phyloP scores from a whole-genome alignment of 2,797 vertebrate genomes.

The Anguilla obscura region DNA sequence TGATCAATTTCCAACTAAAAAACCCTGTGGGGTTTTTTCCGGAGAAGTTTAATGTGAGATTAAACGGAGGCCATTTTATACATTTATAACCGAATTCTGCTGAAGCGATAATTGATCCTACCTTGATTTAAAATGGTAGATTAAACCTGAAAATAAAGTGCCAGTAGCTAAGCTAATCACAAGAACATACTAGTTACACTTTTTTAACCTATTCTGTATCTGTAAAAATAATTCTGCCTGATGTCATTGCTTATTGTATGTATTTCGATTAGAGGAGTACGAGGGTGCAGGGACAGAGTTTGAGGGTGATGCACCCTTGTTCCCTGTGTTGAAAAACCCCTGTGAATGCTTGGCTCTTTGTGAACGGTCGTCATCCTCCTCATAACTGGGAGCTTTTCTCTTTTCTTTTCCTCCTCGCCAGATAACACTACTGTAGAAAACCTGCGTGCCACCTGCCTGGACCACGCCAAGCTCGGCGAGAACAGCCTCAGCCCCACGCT shows the following conservation, averaged over 20 bases:
- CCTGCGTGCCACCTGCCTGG: constrained; percentile 94
- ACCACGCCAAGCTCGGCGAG: constrained; percentile 97
- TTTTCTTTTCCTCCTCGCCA: constrained; percentile 59
- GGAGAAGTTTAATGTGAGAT: too few species aligned
- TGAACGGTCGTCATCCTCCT: not conserved
- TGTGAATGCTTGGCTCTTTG: not conserved
- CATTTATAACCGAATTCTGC: not conserved
- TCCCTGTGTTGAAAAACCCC: not conserved
- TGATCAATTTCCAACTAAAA: not conserved
- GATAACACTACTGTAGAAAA: constrained; percentile 98
- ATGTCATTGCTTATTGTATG: not conserved
- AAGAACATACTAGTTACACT: not conserved
- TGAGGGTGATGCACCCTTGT: not conserved
- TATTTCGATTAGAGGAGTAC: not conserved
- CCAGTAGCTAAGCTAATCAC: not conserved
- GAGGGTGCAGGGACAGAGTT: not conserved
- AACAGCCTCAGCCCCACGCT: constrained; percentile 98
- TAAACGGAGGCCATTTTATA: too few species aligned
- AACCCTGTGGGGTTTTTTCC: too few species aligned
- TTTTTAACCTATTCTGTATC: not conserved
- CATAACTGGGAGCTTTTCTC: not conserved
- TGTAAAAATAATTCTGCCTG: too few species aligned
- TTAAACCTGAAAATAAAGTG: not conserved
- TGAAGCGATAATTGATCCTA: not conserved
- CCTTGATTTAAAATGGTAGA: not conserved